Percentiles rank a stretch among this genome's conserved stretches.
Evolutionary conservation across 2,888 invertebrate genomes (phyloP).

Genomic region (Agrotis exclamationis): DNA sequence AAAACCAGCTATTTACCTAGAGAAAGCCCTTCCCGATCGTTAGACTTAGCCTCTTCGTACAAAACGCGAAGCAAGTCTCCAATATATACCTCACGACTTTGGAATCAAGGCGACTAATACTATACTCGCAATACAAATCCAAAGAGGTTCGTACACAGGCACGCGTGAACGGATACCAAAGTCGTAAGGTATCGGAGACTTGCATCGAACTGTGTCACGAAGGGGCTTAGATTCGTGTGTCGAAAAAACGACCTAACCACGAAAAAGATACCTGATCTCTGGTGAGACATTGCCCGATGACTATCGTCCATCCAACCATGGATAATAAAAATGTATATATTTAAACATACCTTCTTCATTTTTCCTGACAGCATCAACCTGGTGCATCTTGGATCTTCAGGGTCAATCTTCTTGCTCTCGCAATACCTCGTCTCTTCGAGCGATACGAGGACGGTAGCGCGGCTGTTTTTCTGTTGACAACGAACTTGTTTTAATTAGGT

Average conservation of each 20-base stretch:
- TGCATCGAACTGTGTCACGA: no score
- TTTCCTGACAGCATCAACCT: slow-evolving; percentile 93
- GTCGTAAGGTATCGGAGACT: no score
- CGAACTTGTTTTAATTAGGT: no score
- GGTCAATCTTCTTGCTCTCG: slow-evolving; percentile 91
- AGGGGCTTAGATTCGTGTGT: no score
- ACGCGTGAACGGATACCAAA: no score
- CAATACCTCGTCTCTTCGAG: slow-evolving; percentile 94
- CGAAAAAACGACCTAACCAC: no score
- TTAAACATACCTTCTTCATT: slow-evolving; percentile 90
- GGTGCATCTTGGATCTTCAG: slow-evolving; percentile 95
- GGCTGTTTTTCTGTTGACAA: slow-evolving; percentile 90
- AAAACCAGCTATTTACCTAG: not conserved
- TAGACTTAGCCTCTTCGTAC: not conserved
- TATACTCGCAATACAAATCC: no score
- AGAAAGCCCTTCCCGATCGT: not conserved
- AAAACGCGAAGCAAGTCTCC: no score
- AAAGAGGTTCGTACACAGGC: no score
- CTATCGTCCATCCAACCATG: not conserved
- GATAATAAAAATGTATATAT: not conserved
- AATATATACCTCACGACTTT: no score
- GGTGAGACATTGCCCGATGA: not conserved
- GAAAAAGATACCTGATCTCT: no score
- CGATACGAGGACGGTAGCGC: slow-evolving; percentile 93
- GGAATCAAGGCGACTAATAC: no score